Percentiles rank a stretch among this genome's conserved stretches.
These are phyloP conservation scores for Masnerella sp. DNA, from an alignment of 2,888 invertebrate species.

Conservation along the genomic window DNA sequence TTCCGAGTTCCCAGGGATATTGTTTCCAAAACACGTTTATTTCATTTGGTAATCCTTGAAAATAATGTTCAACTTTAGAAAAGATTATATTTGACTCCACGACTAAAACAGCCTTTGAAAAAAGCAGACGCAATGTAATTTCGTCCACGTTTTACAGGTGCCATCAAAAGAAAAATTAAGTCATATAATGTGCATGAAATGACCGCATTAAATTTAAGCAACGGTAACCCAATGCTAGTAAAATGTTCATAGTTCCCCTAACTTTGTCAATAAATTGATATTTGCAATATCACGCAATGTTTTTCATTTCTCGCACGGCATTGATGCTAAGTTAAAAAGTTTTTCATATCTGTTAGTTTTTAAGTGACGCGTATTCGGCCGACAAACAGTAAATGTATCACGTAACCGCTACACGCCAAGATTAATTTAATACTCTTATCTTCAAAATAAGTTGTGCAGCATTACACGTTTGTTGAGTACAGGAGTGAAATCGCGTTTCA, in stretches of 20 bases:
- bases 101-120: no score
- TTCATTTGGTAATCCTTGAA: slow-evolving; percentile 89
- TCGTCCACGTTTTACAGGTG: no score
- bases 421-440: slow-evolving; percentile 70
- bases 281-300: neutral
- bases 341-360: slow-evolving; percentile 26
- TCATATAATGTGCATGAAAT: neutral
- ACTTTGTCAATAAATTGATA: neutral
- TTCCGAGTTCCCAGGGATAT: slow-evolving; percentile 90
- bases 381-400: slow-evolving; percentile 41
- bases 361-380: slow-evolving; percentile 26
- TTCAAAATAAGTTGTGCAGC: slow-evolving; percentile 37
- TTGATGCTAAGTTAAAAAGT: slow-evolving; percentile 7
- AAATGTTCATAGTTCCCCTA: neutral
- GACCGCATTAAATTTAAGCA: neutral
- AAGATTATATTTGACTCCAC: no score
- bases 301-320: slow-evolving; percentile 12
- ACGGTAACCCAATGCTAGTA: neutral
- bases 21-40: slow-evolving; percentile 91
- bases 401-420: slow-evolving; percentile 61
- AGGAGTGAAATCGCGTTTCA: no score
- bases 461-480: no score
- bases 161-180: neutral
- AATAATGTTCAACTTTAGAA: no score
- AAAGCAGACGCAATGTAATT: no score